Evolutionary conservation across 1,140 invertebrate species (phyloP).

Genomic region (Stegodyphus dumicola): DNA sequence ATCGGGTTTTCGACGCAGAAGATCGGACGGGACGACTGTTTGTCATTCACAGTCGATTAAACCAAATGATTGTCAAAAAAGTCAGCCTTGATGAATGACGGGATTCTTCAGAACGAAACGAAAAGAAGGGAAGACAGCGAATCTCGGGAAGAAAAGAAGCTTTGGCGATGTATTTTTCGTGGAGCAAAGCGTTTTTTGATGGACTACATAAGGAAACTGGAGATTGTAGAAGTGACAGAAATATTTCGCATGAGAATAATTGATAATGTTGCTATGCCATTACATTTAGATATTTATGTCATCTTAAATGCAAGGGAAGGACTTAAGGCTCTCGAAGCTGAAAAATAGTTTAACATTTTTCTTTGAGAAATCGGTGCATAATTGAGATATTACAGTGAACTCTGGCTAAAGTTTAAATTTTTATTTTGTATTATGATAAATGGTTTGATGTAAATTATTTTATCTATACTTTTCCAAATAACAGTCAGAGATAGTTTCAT

Average conservation of each 20-base stretch:
- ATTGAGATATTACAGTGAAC: too few species aligned
- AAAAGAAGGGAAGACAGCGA: not conserved
- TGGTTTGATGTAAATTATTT: too few species aligned
- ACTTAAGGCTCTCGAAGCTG: too few species aligned
- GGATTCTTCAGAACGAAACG: not conserved
- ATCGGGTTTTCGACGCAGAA: conserved; percentile 22
- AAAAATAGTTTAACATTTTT: too few species aligned
- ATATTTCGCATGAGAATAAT: conserved; percentile 14
- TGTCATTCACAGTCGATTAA: conserved; percentile 58
- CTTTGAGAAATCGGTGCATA: too few species aligned
- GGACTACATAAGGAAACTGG: conserved; percentile 1
- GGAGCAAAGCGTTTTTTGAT: conserved; percentile 53
- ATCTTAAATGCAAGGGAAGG: too few species aligned
- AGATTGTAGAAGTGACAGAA: conserved; percentile 28
- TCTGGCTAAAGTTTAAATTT: too few species aligned
- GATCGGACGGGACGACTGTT: conserved; percentile 26
- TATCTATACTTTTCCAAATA: too few species aligned
- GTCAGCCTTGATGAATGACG: conserved; percentile 31
- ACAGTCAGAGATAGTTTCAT: too few species aligned
- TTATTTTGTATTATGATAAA: too few species aligned
- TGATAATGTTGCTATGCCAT: conserved; percentile 29
- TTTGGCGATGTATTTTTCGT: conserved; percentile 18
- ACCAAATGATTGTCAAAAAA: conserved; percentile 57
- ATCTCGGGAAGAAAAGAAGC: not conserved
- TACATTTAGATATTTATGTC: conserved; percentile 11